Percentiles rank a stretch among this genome's conserved stretches.
Evolutionary conservation across 2,113 vertebrate genomes (phyloP).

Genomic region (Bubo scandiacus): DNA sequence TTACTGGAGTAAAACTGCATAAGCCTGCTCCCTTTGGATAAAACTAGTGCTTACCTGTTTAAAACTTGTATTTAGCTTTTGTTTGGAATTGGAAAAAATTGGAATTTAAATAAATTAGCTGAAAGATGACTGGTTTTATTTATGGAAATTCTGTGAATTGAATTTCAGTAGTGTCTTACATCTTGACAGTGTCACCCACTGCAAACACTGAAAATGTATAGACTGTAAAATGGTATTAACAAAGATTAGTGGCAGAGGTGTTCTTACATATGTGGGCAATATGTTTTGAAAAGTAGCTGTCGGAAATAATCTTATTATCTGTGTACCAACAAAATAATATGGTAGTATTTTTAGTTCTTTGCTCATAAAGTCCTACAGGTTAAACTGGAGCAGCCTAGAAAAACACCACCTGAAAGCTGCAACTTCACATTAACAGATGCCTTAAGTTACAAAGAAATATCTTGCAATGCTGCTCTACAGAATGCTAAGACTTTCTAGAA

Average conservation of each 20-base stretch:
- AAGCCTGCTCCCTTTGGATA: slow-evolving; percentile 84
- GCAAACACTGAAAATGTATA: background rate
- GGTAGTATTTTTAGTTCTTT: background rate
- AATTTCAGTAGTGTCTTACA: background rate
- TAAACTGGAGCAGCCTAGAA: background rate
- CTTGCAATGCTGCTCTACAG: background rate
- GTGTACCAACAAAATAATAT: no score
- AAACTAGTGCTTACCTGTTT: slow-evolving; percentile 82
- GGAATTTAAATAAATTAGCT: slow-evolving; percentile 83
- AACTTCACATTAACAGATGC: background rate
- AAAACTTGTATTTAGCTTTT: slow-evolving; percentile 85
- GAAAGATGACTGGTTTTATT: slow-evolving; percentile 65
- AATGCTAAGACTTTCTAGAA: background rate
- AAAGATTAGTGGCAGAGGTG: background rate
- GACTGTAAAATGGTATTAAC: background rate
- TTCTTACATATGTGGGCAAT: background rate
- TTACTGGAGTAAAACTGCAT: slow-evolving; percentile 83
- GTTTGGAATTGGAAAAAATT: slow-evolving; percentile 81
- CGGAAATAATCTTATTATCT: background rate
- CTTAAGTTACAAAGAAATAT: background rate
- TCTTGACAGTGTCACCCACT: background rate
- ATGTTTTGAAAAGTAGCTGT: background rate
- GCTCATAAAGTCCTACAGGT: background rate
- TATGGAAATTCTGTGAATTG: background rate
- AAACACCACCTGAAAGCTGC: background rate